Evolutionary conservation across 2,888 invertebrate genomes (phyloP).

Genomic region (Sarcophaga subvicina): DNA sequence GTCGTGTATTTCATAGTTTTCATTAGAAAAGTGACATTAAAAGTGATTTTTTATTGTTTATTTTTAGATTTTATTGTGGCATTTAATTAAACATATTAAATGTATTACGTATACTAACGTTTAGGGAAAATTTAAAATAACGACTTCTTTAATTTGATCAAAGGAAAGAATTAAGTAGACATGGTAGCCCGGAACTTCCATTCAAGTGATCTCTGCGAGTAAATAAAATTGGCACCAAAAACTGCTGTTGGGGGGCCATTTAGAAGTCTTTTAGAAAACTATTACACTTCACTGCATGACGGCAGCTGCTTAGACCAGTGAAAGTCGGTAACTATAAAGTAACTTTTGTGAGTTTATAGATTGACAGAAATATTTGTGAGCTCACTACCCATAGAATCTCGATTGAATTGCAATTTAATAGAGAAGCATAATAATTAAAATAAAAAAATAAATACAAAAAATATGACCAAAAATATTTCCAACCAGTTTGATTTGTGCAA

Average conservation of each 20-base stretch:
- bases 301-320: too few relatives aligned
- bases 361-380: too few relatives aligned
- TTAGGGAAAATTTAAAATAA: constrained; percentile 1
- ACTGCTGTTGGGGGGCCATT: too few relatives aligned
- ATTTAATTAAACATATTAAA: constrained; percentile 23
- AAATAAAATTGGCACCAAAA: neutral
- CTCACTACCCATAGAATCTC: too few relatives aligned
- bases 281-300: too few relatives aligned
- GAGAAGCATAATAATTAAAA: too few relatives aligned
- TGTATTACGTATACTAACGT: neutral
- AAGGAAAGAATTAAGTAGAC: neutral
- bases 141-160: neutral
- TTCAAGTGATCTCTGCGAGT: neutral
- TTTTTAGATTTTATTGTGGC: constrained; percentile 24
- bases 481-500: neutral
- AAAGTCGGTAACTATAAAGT: too few relatives aligned
- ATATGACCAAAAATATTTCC: too few relatives aligned
- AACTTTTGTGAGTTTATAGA: too few relatives aligned
- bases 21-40: neutral
- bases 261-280: too few relatives aligned
- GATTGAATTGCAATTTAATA: too few relatives aligned
- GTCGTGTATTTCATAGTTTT: neutral
- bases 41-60: neutral
- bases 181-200: neutral
- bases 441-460: too few relatives aligned